These are phyloP conservation scores for Melanotaenia parkinsoni DNA, from an alignment of 2,797 vertebrate genomes.

Conservation along the genomic window DNA sequence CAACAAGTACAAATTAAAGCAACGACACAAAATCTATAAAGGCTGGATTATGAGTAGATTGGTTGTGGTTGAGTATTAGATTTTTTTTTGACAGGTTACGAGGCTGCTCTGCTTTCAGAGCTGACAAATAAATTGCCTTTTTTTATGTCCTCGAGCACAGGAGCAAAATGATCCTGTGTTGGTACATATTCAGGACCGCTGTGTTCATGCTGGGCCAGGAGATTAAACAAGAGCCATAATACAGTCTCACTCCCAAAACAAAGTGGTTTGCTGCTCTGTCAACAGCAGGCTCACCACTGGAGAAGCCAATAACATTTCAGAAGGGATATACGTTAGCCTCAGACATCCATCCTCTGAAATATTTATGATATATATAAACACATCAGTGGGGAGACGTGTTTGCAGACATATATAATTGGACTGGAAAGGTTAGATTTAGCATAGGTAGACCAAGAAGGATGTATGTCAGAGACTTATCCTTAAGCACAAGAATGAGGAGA, in stretches of 20 bases:
- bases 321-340: constrained; percentile 55
- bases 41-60: constrained; percentile 45
- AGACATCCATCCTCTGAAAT: constrained; percentile 56
- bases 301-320: constrained; percentile 60
- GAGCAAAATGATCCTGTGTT: constrained; percentile 24
- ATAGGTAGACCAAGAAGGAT: constrained; percentile 49
- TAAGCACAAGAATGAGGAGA: constrained; percentile 10
- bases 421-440: constrained; percentile 74
- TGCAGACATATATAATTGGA: constrained; percentile 71
- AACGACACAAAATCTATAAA: constrained; percentile 56
- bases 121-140: constrained; percentile 23
- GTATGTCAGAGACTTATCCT: constrained; percentile 20
- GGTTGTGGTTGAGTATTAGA: constrained; percentile 43
- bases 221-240: constrained; percentile 64
- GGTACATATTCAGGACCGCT: constrained; percentile 45
- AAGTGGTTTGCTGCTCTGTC: constrained; percentile 57
- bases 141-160: constrained; percentile 6
- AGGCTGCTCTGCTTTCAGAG: constrained; percentile 8
- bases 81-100: constrained; percentile 43
- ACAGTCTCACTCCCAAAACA: constrained; percentile 51
- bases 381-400: constrained; percentile 15
- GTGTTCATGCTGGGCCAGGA: constrained; percentile 30
- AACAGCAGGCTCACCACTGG: constrained; percentile 42
- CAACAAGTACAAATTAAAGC: constrained; percentile 45
- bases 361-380: constrained; percentile 60